Base-by-base conservation (phyloP, 2,797 vertebrate genomes). In the Hyperoplus lanceolatus region DNA sequence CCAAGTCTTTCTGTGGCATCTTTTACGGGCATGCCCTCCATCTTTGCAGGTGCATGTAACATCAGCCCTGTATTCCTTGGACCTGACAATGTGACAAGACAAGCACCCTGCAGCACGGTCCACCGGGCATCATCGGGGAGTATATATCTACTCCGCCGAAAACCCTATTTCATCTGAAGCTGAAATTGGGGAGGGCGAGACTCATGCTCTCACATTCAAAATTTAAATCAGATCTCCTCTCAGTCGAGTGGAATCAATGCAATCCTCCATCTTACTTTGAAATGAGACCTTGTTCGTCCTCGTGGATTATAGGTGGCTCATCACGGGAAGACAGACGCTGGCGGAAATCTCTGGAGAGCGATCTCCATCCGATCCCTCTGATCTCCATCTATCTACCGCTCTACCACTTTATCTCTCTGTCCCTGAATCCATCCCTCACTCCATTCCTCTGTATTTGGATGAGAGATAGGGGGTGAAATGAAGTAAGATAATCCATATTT, bases 111-210 rank as follows among this genome's bases (percentile, higher is more conserved):
- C 29, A 10, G 46, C 81, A 90, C 70, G 92, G 82, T 90, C 85
- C 49, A 16, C 89, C 79, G 88, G 84, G 77, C 82, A 87, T 80
- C 29, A 29, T 29, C 29, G 57, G 11, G 94, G 89, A 94, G 96
- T 96, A 97, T 96, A 97, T 96, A 94, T 96, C 95, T 95, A 94
- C 94, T 93, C 95, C 95, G 29, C 29, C 3, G 29, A 29, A 90
- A 95, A 97, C 96, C 96, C 96, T 96, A 97, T 97, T 97, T 96
- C 96, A 96, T 96, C 95, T 95, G 93, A 96, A 90, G 29, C 95
- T 95, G 96, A 97, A 96, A 96, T 95, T 93, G 94, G 94, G 93
- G 90, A 92, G 93, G 82, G 87, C 93, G 42, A 18, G 80, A 29
- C 86, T 82, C 73, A 61, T 43, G 41, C 72, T 84, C 82, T 70